phyloP scores from a whole-genome alignment of 2,113 vertebrate genomes.

The Pelusios castaneus region DNA sequence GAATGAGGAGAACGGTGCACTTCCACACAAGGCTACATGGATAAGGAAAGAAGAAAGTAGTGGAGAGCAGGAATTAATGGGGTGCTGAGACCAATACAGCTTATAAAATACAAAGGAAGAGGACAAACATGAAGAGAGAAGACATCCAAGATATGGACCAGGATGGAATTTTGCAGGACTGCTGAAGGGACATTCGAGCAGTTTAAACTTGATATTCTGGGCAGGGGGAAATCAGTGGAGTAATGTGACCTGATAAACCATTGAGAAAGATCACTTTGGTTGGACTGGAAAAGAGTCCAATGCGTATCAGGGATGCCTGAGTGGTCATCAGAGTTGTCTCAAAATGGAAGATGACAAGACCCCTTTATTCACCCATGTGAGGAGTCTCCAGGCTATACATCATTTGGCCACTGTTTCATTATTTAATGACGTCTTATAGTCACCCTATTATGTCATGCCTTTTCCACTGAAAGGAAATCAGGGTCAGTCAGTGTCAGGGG shows the following conservation, averaged over 20 bases:
- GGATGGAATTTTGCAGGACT: not conserved
- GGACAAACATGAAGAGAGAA: not conserved
- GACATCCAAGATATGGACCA: not conserved
- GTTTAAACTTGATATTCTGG: not conserved
- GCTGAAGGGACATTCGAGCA: not conserved
- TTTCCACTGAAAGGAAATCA: not conserved
- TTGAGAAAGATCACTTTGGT: not conserved
- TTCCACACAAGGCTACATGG: not conserved
- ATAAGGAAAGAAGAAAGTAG: not conserved
- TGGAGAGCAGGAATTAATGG: not conserved
- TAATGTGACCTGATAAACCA: not conserved
- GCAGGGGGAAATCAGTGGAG: not conserved
- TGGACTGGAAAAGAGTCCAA: not conserved
- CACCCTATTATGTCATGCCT: not conserved
- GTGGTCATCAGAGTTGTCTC: not conserved
- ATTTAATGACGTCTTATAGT: not conserved
- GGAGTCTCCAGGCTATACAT: not conserved
- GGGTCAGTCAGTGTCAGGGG: not conserved
- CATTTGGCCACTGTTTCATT: not conserved
- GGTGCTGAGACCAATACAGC: not conserved
- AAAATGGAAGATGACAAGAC: not conserved
- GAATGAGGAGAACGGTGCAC: not conserved
- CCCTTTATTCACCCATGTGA: not conserved
- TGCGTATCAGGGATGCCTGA: not conserved
- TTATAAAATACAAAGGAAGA: slow-evolving; percentile 21